These are phyloP conservation scores for Noctua fimbriata DNA, from an alignment of 2,888 invertebrate genomes.

Conservation along the genomic window DNA sequence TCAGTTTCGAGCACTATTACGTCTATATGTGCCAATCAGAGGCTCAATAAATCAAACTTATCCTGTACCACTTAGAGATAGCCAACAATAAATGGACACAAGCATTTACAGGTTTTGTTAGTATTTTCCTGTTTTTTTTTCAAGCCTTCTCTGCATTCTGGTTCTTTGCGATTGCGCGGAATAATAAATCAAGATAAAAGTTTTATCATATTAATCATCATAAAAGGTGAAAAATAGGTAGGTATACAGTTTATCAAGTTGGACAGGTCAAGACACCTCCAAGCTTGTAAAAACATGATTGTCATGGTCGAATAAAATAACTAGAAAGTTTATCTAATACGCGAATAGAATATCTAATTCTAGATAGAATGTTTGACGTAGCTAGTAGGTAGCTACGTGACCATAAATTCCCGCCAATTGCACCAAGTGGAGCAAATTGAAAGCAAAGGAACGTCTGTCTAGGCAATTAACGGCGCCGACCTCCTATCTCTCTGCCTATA, in stretches of 20 bases:
- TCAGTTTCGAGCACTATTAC: slow-evolving; percentile 43
- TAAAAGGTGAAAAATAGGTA: neutral
- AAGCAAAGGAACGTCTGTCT: slow-evolving; percentile 45
- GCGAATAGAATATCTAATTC: neutral
- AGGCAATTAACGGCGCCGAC: slow-evolving; percentile 21
- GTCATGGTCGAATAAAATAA: slow-evolving; percentile 10
- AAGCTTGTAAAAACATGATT: neutral
- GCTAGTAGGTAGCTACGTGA: neutral
- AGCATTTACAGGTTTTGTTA: neutral
- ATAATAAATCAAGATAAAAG: slow-evolving; percentile 14
- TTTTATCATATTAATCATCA: neutral
- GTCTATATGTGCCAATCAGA: slow-evolving; percentile 30
- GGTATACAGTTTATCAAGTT: neutral
- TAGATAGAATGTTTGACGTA: neutral
- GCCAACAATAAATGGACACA: neutral
- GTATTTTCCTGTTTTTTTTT: neutral
- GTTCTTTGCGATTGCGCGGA: neutral
- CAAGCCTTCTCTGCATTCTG: neutral
- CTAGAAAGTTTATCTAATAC: neutral
- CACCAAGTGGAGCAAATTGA: slow-evolving; percentile 50
- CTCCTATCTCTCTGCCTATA: neutral
- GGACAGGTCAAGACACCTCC: slow-evolving; percentile 16
- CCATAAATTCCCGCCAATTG: slow-evolving; percentile 40
- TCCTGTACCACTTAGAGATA: slow-evolving; percentile 1
- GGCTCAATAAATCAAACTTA: slow-evolving; percentile 38